Base-by-base conservation (phyloP, 2,797 vertebrate species). In the Pseudomugil gertrudae region DNA sequence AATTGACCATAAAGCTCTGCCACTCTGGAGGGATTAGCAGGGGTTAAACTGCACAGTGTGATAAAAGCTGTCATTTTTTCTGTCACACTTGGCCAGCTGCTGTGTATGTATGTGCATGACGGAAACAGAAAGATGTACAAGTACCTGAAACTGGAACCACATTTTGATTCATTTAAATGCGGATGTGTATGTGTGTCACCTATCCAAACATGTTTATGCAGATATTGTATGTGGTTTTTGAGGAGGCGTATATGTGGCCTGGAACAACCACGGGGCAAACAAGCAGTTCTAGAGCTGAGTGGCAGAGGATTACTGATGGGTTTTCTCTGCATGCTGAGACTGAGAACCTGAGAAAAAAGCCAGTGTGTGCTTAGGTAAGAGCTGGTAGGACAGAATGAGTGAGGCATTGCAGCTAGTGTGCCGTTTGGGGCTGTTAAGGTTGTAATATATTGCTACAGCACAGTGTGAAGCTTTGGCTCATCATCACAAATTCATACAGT, bases 11-110 rank as follows among this genome's bases (percentile, higher is more conserved):
- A 86, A 84, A 85, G 84, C 82, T 66, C 51, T 66, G 70, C 40
- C 57, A 72, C 84, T 88, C 82, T 78, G 74, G 86, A 43, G 86
- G 84, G 88, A 90, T 92, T 90, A 89, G 79, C 84, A 85, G 78
- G 86, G 85, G 89, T 89, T 91, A 89, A 90, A 89, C 85, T 84
- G 64, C 76, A 74, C 78, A 70, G 57, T 17, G 48, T 24, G 73
- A 85, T 86, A 81, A 79, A 84, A 77, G 72, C 60, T 56, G 70
- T 48, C 70, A 83, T 72, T 77, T 81, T 48, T 30, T 69, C 59
- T 62, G 66, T 76, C 69, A 72, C 75, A 81, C 74, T 79, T 21
- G 13, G 61, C 27, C 57, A 63, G 66, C 72, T 56, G 58, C 52
- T 43, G 64, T 33, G 69, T 43, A 0, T 0, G 5, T 52, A 47